phyloP scores from a whole-genome alignment of 2,888 invertebrate genomes.

The Stramonita haemastoma region DNA sequence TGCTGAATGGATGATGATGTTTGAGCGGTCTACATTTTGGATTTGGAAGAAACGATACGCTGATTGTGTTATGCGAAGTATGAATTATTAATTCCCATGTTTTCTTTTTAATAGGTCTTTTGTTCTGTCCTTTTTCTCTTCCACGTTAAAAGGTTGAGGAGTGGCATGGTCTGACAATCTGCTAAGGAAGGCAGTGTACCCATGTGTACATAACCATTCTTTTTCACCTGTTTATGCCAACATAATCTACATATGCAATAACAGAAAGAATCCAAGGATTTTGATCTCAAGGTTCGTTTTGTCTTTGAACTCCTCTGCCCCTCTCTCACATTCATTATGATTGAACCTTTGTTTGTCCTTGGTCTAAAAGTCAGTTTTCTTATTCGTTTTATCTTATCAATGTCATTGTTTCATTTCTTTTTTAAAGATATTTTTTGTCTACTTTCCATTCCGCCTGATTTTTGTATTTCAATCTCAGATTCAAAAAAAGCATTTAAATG shows the following conservation, averaged over 20 bases:
- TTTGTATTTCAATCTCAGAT: no score
- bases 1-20: no score
- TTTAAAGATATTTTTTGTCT: neutral
- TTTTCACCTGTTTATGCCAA: neutral
- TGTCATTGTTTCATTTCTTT: neutral
- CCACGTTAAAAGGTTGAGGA: no score
- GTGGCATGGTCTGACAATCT: constrained; percentile 20
- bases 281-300: constrained; percentile 24
- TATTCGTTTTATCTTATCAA: neutral
- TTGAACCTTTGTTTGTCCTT: neutral
- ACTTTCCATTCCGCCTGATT: no score
- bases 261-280: constrained; percentile 3
- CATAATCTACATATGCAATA: neutral
- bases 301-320: neutral
- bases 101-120: no score
- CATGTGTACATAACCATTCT: constrained; percentile 26
- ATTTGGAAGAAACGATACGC: no score
- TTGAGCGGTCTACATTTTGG: no score
- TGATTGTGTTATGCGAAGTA: no score
- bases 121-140: neutral
- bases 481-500: neutral
- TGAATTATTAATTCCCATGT: no score
- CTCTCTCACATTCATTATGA: neutral
- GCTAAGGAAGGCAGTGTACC: constrained; percentile 27
- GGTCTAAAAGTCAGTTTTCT: neutral